Conservation (phyloP, 2,888 invertebrate genomes). For the Oxytorus armatus region DNA sequence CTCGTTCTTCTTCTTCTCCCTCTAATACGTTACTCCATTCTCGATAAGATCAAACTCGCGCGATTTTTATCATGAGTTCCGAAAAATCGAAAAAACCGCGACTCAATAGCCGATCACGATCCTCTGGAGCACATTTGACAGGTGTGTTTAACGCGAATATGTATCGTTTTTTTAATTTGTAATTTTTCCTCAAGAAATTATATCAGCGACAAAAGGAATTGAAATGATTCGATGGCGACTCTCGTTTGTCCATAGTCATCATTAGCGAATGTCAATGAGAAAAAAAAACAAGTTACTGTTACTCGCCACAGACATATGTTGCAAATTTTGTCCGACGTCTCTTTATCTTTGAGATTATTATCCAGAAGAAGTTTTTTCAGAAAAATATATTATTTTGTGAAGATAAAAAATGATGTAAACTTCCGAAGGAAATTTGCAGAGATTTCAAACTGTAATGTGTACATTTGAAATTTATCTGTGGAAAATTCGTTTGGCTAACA, state of each 20-base stretch:
- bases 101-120: slow-evolving; percentile 22
- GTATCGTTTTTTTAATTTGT: background rate
- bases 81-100: slow-evolving; percentile 56
- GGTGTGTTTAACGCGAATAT: slow-evolving; percentile 47
- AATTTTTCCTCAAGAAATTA: slow-evolving; percentile 1
- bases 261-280: background rate
- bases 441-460: background rate
- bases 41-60: background rate
- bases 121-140: slow-evolving; percentile 41
- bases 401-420: background rate
- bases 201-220: background rate
- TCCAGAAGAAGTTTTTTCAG: background rate
- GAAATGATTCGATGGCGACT: background rate
- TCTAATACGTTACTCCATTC: background rate
- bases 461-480: background rate
- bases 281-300: slow-evolving; percentile 24
- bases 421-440: background rate
- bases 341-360: background rate
- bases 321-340: slow-evolving; percentile 11
- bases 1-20: slow-evolving; percentile 2
- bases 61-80: slow-evolving; percentile 31
- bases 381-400: background rate
- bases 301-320: slow-evolving; percentile 35
- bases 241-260: slow-evolving; percentile 4
- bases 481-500: background rate